Conservation (phyloP, 1,140 invertebrate species). For the Bombus ignitus region DNA sequence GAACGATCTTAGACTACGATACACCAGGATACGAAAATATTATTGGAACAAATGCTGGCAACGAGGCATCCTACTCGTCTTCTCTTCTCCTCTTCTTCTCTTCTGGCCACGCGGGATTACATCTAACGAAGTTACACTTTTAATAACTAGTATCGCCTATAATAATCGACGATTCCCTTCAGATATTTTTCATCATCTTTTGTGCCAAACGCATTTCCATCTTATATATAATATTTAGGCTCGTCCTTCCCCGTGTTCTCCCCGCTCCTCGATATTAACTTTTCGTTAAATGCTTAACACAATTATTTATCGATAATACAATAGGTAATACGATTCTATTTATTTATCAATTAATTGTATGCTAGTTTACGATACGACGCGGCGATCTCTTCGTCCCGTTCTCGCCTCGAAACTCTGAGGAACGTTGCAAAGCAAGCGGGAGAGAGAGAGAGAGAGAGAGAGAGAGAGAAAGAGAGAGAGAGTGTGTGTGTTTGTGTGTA, state of each 20-base stretch:
- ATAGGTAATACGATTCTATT: slow-evolving; percentile 52
- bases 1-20: background rate
- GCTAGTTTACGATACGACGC: slow-evolving; percentile 41
- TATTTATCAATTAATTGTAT: slow-evolving; percentile 44
- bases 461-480: background rate
- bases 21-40: background rate
- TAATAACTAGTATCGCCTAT: background rate
- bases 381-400: slow-evolving; percentile 12
- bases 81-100: slow-evolving; percentile 4
- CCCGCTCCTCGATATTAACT: slow-evolving; percentile 32
- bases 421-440: background rate
- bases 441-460: slow-evolving; percentile 19
- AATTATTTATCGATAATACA: slow-evolving; percentile 49
- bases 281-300: slow-evolving; percentile 49
- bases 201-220: slow-evolving; percentile 10
- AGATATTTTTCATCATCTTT: background rate
- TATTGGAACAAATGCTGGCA: background rate
- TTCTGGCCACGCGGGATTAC: background rate
- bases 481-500: too few species aligned
- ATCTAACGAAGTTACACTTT: background rate
- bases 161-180: slow-evolving; percentile 3
- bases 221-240: slow-evolving; percentile 1
- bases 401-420: background rate
- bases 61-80: background rate
- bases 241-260: slow-evolving; percentile 3